Percentiles rank a stretch among this genome's conserved stretches.
Conservation (phyloP, 2,888 invertebrate species). For the Mesoligia furuncula region DNA sequence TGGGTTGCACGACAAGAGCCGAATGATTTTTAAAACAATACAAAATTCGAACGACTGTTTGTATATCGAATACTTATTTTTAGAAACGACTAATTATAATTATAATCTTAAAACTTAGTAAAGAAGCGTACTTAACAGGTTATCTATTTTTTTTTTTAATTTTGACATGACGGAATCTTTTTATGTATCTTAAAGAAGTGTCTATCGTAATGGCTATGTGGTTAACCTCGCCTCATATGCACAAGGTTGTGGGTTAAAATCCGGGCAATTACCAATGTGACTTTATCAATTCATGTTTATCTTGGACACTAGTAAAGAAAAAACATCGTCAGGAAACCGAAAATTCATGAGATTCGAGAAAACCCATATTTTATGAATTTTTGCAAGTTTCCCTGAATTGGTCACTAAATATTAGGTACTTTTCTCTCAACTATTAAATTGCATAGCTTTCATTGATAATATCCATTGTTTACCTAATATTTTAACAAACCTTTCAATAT, state of each 20-base stretch:
- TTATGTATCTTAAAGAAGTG: not conserved
- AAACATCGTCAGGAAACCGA: not conserved
- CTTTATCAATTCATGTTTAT: not conserved
- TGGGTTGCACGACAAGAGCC: not conserved
- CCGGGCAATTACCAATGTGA: not conserved
- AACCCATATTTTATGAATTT: no score
- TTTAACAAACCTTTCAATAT: no score
- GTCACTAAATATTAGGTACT: no score
- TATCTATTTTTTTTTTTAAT: not conserved
- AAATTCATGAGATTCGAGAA: no score
- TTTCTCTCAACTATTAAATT: no score
- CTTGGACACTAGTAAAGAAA: not conserved
- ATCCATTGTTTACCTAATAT: no score
- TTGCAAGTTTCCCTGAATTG: no score
- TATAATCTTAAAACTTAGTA: not conserved
- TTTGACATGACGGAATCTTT: not conserved
- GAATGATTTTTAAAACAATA: not conserved
- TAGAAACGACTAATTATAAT: not conserved
- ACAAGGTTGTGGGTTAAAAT: not conserved
- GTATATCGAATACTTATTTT: not conserved
- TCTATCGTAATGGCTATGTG: not conserved
- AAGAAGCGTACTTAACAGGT: constrained; percentile 1
- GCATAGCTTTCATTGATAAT: no score
- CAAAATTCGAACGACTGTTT: not conserved
- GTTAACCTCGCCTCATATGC: not conserved